Evolutionary conservation across 2,888 invertebrate species (phyloP), one percentile per base, ranked within the genome.

Genomic region (Erebia palarica): DNA sequence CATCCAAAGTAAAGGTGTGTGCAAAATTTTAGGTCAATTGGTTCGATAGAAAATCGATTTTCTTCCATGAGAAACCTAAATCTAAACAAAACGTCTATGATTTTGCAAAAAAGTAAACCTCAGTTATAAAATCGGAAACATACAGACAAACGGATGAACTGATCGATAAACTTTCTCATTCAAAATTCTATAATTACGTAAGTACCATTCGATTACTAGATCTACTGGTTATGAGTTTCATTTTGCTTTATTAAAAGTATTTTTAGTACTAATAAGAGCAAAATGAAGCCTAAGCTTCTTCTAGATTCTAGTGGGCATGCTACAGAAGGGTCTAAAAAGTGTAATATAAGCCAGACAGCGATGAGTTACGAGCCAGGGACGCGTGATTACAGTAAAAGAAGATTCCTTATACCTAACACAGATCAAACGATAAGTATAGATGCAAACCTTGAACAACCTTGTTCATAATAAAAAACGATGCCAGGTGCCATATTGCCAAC

Each of bases 311-410:
- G n/a, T 44, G 7, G 16, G n/a, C 18, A 36, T 18, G 60, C 60
- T 60, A 61, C 60, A 44, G 10, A 36, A 44, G 44, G 60, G 44
- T 61, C 27, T 59, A 59, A 59, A 59, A 59, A 36, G 27, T 70
- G 81, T 85, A 86, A 85, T 86, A 86, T 84, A 82, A 71, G 21
- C 57, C 84, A 81, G 75, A 73, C 77, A 75, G 78, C 79, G 81
- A 83, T 86, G 85, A 87, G 85, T 87, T 86, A 87, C 85, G 86
- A 85, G 82, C 83, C 81, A 79, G 83, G 84, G 84, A 83, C 84
- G 81, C 81, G 85, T 84, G 83, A 84, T n/a, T 83, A 83, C 78
- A 80, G 76, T 76, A 80, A 82, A 83, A 83, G 80, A 77, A 80
- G 82, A 86, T 86, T 86, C 83, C 86, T 86, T 83, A 67, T 71